Conservation (phyloP, 1,140 invertebrate species). For the Platyscapa corneri region DNA sequence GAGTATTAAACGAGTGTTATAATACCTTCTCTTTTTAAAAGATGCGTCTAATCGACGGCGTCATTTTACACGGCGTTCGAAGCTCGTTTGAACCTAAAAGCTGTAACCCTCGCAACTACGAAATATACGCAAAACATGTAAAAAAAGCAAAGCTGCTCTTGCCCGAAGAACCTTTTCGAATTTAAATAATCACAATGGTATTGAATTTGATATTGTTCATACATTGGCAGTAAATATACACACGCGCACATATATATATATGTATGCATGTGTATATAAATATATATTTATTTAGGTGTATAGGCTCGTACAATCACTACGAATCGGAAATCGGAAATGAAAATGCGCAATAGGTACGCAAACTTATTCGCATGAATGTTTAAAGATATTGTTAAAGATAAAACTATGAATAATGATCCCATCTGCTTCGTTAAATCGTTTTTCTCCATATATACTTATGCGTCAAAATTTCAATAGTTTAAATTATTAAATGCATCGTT, state of each 20-base stretch:
- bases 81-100: too few species aligned
- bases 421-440: not conserved
- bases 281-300: constrained; percentile 67
- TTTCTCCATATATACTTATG: not conserved
- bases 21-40: not conserved
- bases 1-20: not conserved
- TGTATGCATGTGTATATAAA: constrained; percentile 56
- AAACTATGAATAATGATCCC: not conserved
- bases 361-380: not conserved
- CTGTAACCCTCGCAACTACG: too few species aligned
- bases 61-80: too few species aligned
- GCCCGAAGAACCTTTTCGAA: not conserved
- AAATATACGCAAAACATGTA: not conserved
- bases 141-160: not conserved
- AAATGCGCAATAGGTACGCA: constrained; percentile 62
- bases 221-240: not conserved
- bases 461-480: not conserved
- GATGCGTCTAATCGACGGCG: too few species aligned
- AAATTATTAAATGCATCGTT: not conserved
- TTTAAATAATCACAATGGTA: not conserved
- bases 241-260: too few species aligned
- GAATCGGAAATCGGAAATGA: constrained; percentile 67
- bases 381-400: not conserved
- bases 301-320: constrained; percentile 74
- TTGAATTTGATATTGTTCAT: not conserved